Evolutionary conservation across 2,113 vertebrate genomes (phyloP).

Genomic region (Electrona antarctica): DNA sequence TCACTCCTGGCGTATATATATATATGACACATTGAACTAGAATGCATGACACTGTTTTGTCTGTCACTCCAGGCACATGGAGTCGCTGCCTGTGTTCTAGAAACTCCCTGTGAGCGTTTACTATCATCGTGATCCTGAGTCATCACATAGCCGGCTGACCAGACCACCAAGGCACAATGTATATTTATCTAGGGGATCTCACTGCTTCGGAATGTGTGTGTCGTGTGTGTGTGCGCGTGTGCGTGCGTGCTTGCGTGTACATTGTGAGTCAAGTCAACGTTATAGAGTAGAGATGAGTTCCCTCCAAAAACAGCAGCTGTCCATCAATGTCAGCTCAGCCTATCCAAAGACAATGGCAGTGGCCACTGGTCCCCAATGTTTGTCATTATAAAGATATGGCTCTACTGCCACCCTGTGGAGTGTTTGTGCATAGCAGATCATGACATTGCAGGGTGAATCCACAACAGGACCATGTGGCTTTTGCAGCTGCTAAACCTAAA

Average conservation of each 20-base stretch:
- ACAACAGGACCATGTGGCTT: no score
- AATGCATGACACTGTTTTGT: neutral
- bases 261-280: no score
- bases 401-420: constrained; percentile 56
- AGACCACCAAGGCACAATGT: constrained; percentile 1
- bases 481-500: no score
- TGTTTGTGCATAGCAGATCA: neutral
- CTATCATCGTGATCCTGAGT: neutral
- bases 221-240: neutral
- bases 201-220: constrained; percentile 39
- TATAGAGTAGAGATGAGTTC: no score
- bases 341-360: neutral
- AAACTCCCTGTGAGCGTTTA: constrained; percentile 20
- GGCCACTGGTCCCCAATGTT: neutral
- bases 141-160: neutral
- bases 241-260: no score
- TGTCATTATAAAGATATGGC: neutral
- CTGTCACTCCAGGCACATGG: neutral
- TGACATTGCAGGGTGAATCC: no score
- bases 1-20: constrained; percentile 26
- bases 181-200: constrained; percentile 28
- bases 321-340: neutral
- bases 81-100: neutral
- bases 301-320: neutral
- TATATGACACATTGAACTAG: constrained; percentile 16